Conservation (phyloP, 64 coral and sea anemone genomes). For the Dendronephthya gigantea region DNA sequence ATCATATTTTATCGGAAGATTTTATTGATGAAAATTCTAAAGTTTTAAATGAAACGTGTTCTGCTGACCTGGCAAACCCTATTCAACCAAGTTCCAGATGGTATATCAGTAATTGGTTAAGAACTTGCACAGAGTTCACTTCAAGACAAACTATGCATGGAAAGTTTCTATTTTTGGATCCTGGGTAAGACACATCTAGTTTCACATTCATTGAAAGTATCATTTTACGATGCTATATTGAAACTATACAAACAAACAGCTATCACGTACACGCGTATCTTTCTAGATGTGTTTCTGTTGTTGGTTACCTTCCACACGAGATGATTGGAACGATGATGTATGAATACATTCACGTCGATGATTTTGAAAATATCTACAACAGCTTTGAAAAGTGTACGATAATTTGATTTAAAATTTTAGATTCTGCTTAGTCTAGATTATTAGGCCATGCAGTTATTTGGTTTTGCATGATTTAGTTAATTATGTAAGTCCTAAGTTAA, state of each 20-base stretch:
- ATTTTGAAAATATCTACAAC: conserved; percentile 46
- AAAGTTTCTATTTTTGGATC: conserved; percentile 61
- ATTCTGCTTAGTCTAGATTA: background rate
- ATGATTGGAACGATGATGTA: conserved; percentile 72
- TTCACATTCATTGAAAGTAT: no score
- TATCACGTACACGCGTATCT: no score
- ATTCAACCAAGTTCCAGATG: no score
- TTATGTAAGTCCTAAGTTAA: no score
- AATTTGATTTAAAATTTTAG: conserved; percentile 25
- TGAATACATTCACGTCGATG: conserved; percentile 68
- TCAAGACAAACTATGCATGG: conserved; percentile 64
- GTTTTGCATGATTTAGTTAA: no score
- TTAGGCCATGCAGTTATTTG: no score
- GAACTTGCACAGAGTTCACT: conserved; percentile 21
- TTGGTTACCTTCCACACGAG: conserved; percentile 85
- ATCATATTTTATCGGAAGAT: no score
- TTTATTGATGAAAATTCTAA: no score
- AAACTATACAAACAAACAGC: no score
- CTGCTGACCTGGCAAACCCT: no score
- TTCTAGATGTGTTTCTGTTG: conserved; percentile 63
- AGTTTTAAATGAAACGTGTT: no score
- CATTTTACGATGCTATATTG: no score
- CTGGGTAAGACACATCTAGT: conserved; percentile 25
- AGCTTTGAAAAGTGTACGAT: conserved; percentile 63
- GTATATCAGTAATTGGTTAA: background rate